These are phyloP conservation scores for Perithous albicinctus DNA, from an alignment of 2,888 invertebrate genomes.

Conservation along the genomic window DNA sequence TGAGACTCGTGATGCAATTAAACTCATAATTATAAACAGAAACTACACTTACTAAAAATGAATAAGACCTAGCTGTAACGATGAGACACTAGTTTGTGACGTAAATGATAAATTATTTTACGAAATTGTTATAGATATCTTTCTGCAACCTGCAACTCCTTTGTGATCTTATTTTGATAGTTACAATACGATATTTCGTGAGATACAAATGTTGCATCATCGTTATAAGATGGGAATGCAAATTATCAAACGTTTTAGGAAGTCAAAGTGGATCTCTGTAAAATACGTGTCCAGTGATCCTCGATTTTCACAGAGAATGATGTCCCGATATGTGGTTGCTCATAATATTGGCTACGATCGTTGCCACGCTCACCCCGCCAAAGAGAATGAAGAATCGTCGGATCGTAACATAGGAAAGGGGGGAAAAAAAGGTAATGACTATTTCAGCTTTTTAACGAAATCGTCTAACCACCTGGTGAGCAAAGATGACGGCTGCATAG, in stretches of 20 bases:
- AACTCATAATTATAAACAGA: too few relatives aligned
- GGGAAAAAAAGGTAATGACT: slow-evolving; percentile 22
- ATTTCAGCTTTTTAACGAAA: slow-evolving; percentile 64
- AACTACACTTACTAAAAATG: too few relatives aligned
- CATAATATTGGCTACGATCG: not conserved
- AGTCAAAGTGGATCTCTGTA: not conserved
- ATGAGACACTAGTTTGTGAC: too few relatives aligned
- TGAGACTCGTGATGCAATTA: too few relatives aligned
- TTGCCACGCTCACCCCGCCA: not conserved
- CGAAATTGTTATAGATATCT: too few relatives aligned
- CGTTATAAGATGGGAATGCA: not conserved
- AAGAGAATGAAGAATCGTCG: slow-evolving; percentile 14
- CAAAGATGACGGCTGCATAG: slow-evolving; percentile 32
- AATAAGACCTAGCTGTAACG: too few relatives aligned
- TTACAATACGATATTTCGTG: too few relatives aligned
- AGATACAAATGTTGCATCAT: too few relatives aligned
- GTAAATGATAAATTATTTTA: too few relatives aligned
- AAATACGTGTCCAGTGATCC: not conserved
- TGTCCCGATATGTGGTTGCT: not conserved
- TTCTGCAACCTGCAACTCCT: too few relatives aligned
- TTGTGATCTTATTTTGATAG: too few relatives aligned
- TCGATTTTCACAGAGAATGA: not conserved
- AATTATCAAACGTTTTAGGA: not conserved
- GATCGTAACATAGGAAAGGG: not conserved
- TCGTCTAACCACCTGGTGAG: slow-evolving; percentile 64